These are phyloP conservation scores for Drosophila bocki DNA, from an alignment of 1,140 invertebrate species.

Conservation along the genomic window DNA sequence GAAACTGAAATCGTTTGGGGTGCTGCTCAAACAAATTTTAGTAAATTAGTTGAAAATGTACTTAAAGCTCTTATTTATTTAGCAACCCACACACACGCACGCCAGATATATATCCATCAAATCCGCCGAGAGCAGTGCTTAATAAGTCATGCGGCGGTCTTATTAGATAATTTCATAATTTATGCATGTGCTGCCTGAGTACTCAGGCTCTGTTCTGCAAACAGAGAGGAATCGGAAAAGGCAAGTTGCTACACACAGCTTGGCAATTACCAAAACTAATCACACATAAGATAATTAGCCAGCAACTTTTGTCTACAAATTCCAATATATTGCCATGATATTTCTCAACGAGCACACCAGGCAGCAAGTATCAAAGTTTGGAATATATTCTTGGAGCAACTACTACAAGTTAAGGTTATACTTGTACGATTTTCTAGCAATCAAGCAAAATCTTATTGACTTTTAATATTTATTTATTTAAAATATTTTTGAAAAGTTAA, in stretches of 20 bases:
- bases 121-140: conserved; percentile 53
- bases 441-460: not conserved
- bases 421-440: not conserved
- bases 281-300: conserved; percentile 40
- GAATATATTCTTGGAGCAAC: not conserved
- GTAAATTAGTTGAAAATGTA: conserved; percentile 58
- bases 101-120: conserved; percentile 27
- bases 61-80: conserved; percentile 51
- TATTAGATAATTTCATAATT: conserved; percentile 73
- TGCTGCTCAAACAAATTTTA: conserved; percentile 38
- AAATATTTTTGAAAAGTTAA: not conserved
- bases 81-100: conserved; percentile 32
- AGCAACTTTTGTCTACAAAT: conserved; percentile 27
- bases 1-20: conserved; percentile 13
- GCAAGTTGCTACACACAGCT: not conserved
- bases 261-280: conserved; percentile 46
- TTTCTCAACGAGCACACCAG: not conserved
- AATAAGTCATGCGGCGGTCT: conserved; percentile 58
- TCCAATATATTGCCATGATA: not conserved
- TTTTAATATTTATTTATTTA: not conserved
- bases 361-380: not conserved
- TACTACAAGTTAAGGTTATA: not conserved
- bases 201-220: conserved; percentile 12
- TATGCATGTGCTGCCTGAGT: conserved; percentile 46
- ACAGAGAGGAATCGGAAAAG: conserved; percentile 14